Conservation (phyloP, 2,113 vertebrate species). For the Stomatorhinus ivindoensis region DNA sequence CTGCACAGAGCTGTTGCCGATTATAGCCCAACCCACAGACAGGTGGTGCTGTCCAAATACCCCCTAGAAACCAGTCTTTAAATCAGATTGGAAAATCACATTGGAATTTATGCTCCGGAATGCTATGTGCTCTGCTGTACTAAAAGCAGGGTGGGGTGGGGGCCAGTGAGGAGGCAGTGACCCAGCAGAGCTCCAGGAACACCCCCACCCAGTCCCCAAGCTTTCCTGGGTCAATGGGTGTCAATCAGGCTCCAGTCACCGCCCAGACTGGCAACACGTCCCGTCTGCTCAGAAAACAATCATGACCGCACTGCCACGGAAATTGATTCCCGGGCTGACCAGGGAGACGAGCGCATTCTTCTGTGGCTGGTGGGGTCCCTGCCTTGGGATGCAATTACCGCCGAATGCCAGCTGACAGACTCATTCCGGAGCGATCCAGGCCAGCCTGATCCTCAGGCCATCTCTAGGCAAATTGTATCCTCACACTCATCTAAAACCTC, state of each 20-base stretch:
- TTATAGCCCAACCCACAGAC: background rate
- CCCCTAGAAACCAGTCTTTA: background rate
- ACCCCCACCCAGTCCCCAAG: conserved; percentile 14
- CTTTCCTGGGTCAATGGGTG: conserved; percentile 75
- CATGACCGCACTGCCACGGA: conserved; percentile 74
- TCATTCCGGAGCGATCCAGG: conserved; percentile 76
- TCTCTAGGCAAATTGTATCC: conserved; percentile 97
- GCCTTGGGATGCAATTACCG: conserved; percentile 97
- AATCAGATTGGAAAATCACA: background rate
- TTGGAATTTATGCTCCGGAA: background rate
- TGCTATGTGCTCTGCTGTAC: background rate
- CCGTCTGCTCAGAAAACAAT: conserved; percentile 77
- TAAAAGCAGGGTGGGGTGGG: background rate
- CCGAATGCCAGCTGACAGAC: conserved; percentile 95
- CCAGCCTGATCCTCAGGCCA: conserved; percentile 84
- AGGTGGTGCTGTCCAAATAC: background rate
- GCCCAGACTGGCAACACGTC: conserved; percentile 79
- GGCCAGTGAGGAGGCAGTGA: conserved; percentile 15
- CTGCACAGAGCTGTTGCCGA: background rate
- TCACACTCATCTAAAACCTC: conserved; percentile 87
- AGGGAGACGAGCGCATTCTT: conserved; percentile 62
- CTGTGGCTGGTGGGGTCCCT: conserved; percentile 80
- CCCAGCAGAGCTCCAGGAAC: background rate
- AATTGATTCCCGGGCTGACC: conserved; percentile 81
- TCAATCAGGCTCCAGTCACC: conserved; percentile 75